These are phyloP conservation scores for Formica selysi DNA, from an alignment of 1,140 invertebrate genomes.

Conservation along the genomic window DNA sequence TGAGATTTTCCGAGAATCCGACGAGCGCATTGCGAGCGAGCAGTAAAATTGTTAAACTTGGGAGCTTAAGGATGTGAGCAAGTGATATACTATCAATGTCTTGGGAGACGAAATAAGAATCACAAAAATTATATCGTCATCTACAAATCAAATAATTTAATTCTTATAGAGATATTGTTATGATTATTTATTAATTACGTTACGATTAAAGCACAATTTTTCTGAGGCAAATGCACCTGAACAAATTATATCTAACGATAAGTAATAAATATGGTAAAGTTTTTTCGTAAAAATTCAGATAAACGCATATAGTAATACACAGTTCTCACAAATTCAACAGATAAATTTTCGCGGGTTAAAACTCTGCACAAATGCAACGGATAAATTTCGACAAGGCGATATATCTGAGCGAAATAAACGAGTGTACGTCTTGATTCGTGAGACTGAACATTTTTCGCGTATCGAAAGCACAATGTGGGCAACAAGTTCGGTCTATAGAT, in stretches of 20 bases:
- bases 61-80: not conserved
- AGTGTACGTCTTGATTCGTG: constrained; percentile 9
- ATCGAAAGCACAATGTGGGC: not conserved
- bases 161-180: constrained; percentile 1
- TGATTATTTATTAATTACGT: not conserved
- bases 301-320: not conserved
- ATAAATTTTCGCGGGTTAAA: not conserved
- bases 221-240: not conserved
- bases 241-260: not conserved
- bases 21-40: constrained; percentile 18
- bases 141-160: not conserved
- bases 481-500: constrained; percentile 20
- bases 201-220: not conserved
- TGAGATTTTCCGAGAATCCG: constrained; percentile 67
- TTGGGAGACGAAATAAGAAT: not conserved
- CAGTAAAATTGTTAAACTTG: constrained; percentile 9
- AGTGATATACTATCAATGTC: not conserved
- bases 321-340: not conserved
- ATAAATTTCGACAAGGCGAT: not conserved
- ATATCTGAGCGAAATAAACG: not conserved
- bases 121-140: not conserved
- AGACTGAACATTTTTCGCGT: constrained; percentile 25
- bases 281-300: not conserved
- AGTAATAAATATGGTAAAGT: not conserved
- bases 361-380: not conserved